Base-by-base conservation (phyloP, 2,113 vertebrate genomes). In the Coregonus clupeaformis region DNA sequence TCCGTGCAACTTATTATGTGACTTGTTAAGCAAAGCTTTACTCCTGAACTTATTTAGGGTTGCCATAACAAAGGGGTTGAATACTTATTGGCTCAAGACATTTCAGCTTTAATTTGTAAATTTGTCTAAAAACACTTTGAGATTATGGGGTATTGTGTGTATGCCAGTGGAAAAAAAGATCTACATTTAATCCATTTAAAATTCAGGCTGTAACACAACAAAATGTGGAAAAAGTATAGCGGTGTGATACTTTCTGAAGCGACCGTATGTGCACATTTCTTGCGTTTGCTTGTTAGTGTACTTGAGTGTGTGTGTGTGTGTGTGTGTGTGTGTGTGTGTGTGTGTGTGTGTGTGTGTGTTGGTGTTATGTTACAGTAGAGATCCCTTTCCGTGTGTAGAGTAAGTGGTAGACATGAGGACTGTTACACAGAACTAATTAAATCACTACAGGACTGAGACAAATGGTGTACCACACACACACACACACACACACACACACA, bases 361-460 rank as follows among this genome's bases (percentile, higher is more conserved):
- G 24, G 52, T 72, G 7, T 85, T 78, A 77, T 76, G 64, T 81
- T 80, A 73, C 71, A 55, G 57, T 71, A 24, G 25, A 78, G 71
- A 84, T 79, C 76, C 83, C 63, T 86, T 78, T 77, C 75, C 68
- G 73, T 80, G 78, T 79, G 81, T 57, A 68, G 63, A 63, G 60
- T 79, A 78, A 80, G 69, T 72, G 32, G 52, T 81, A 30, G 49
- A 74, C 82, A 68, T 78, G 75, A 79, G 73, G 69, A 83, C 74
- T 20, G 75, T 82, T 83, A 79, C 73, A 49, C 76, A 36, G 71
- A 68, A 80, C 79, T 88, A 89, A 91, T 90, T 85, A 86, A 91
- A 88, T 90, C 84, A 86, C 79, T 60, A 75, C 25, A 45, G 81
- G 86, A 90, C 80, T 72, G 79, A 89, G 85, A 88, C 86, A 82